Base-by-base conservation (phyloP, 2,797 vertebrate species). In the Podargus strigoides region DNA sequence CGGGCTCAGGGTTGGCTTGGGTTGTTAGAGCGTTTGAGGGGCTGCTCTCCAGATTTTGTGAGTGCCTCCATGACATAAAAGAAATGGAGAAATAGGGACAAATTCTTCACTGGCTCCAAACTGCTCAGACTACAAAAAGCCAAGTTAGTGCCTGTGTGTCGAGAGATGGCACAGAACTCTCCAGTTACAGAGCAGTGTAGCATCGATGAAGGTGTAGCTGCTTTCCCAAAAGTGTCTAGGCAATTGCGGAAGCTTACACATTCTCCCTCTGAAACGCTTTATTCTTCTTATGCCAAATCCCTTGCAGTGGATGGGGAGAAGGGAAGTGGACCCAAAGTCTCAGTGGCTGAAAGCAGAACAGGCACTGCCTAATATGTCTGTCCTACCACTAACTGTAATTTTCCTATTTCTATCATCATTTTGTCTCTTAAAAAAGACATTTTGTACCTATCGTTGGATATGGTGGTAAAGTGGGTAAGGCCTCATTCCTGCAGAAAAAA, bases 401-500 rank as follows among this genome's bases (percentile, higher is more conserved):
- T 77, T 41, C 36, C 17, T 49, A 6, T 37, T 63, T 55, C 44
- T 37, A 6, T 36, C 22, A 32, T 22, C 4, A n/a, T 27, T 52
- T 64, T 56, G 5, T 14, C 8, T n/a, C 37, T 77, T 77, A 26
- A 73, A 76, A 68, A n/a, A n/a, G 50, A 23, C 3, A 22, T 53
- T 88, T 58, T 44, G 16, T 52, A 19, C 8, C 11, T 66, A 16
- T 70, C 14, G 9, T 5, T 50, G 44, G 15, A 42, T 32, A 20
- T 8, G 11, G 5, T 56, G 15, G 32, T 56, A 37, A 73, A 63
- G 19, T 28, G 14, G 15, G 4, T 8, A n/a, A 92, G 19, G 15
- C 15, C 26, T 67, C 4, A 1, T 6, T 49, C 3, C 5, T 6
- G 5, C 20, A 0, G 0, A 14, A 20, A 58, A 59, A 53, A 1